phyloP scores from a whole-genome alignment of 2,888 invertebrate species.

The Hirtodrosophila alboralis region DNA sequence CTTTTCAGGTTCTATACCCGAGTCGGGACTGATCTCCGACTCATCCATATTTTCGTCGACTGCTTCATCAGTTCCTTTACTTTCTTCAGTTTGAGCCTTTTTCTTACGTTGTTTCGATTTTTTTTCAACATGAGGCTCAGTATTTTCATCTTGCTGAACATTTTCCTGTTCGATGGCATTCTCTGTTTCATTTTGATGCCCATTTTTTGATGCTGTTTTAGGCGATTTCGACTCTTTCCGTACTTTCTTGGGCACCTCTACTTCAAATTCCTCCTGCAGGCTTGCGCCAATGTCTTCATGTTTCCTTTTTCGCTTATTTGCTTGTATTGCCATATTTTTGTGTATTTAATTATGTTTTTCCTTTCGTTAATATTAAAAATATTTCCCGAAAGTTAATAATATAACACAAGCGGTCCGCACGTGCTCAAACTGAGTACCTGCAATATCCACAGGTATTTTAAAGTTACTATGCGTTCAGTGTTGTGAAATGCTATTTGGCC shows the following conservation, averaged over 20 bases:
- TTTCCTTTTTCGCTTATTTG: conserved; percentile 78
- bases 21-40: conserved; percentile 64
- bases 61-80: not conserved
- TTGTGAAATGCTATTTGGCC: conserved; percentile 8
- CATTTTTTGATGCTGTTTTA: conserved; percentile 41
- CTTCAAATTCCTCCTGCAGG: conserved; percentile 54
- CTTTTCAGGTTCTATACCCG: conserved; percentile 72
- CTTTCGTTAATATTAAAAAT: conserved; percentile 15
- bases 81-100: conserved; percentile 11
- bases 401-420: conserved; percentile 39
- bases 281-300: conserved; percentile 42
- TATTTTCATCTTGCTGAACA: conserved; percentile 9
- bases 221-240: conserved; percentile 62
- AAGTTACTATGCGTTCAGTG: conserved; percentile 6
- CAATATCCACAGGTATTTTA: too few species aligned
- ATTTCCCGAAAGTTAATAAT: conserved; percentile 10
- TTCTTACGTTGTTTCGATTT: not conserved
- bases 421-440: conserved; percentile 31
- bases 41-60: conserved; percentile 25
- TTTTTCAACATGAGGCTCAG: not conserved
- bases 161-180: too few species aligned
- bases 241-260: conserved; percentile 72
- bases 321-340: conserved; percentile 74
- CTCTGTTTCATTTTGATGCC: conserved; percentile 3
- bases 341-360: not conserved